These are phyloP conservation scores for Petrocephalus microphthalmus DNA, from an alignment of 2,113 vertebrate genomes.

Conservation along the genomic window DNA sequence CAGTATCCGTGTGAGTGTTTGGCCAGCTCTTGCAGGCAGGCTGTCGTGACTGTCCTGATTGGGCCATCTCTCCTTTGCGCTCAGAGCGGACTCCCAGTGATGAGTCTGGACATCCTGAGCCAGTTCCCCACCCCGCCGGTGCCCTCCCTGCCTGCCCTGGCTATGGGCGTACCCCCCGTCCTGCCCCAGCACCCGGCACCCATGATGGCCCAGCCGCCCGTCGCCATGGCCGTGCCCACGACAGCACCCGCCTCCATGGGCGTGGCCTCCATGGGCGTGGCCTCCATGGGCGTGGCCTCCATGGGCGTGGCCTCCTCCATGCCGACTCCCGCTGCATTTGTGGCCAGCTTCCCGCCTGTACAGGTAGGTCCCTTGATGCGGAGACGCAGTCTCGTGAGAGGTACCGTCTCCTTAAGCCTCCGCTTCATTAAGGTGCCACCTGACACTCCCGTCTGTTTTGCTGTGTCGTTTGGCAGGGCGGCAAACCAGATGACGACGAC, in stretches of 20 bases:
- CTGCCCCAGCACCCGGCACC: slow-evolving; percentile 67
- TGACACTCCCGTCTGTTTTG: not conserved
- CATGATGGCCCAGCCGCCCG: slow-evolving; percentile 61
- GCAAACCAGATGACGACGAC: slow-evolving; percentile 87
- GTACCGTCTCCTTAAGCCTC: not conserved
- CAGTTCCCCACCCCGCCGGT: slow-evolving; percentile 88
- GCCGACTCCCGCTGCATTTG: slow-evolving; percentile 53
- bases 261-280: slow-evolving; percentile 43
- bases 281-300: slow-evolving; percentile 37
- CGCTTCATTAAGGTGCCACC: not conserved
- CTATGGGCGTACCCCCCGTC: slow-evolving; percentile 66
- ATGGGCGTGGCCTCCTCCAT: slow-evolving; percentile 31
- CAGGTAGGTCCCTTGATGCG: slow-evolving; percentile 43
- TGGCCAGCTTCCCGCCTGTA: slow-evolving; percentile 61
- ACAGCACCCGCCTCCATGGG: slow-evolving; percentile 45
- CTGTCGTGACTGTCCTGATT: not conserved
- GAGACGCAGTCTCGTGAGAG: not conserved
- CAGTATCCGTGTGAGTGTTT: not conserved
- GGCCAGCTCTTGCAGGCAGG: not conserved
- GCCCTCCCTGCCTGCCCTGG: slow-evolving; percentile 77
- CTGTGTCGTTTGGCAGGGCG: slow-evolving; percentile 48
- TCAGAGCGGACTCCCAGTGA: slow-evolving; percentile 81
- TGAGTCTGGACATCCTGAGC: slow-evolving; percentile 82
- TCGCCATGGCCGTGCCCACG: slow-evolving; percentile 67
- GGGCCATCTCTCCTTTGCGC: slow-evolving; percentile 19